A percentile compares a stretch with the other conserved stretches of the same genome.
Evolutionary conservation across 2,888 invertebrate species (phyloP).

Genomic region (Peribatodes rhomboidaria): DNA sequence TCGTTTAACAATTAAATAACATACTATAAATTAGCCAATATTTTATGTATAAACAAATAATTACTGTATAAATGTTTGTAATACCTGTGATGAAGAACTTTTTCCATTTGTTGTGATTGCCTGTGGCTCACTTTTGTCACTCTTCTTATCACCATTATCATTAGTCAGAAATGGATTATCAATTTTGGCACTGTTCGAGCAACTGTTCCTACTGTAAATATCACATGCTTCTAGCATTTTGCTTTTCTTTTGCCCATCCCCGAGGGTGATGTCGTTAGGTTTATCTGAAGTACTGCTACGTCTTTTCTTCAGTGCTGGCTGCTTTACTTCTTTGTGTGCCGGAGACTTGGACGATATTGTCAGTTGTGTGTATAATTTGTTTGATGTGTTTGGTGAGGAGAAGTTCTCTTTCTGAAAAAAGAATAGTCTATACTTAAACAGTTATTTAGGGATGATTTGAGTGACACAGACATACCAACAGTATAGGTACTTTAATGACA

Average conservation of each 20-base stretch:
- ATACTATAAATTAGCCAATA: no score
- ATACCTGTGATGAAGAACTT: conserved; percentile 67
- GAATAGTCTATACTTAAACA: neutral
- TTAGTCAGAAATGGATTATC: conserved; percentile 63
- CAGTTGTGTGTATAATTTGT: conserved; percentile 79
- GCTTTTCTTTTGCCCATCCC: conserved; percentile 72
- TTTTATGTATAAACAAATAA: no score
- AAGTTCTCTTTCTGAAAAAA: conserved; percentile 77
- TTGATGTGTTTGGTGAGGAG: conserved; percentile 73
- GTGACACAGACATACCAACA: neutral
- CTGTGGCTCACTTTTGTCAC: conserved; percentile 67
- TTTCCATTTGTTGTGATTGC: conserved; percentile 75
- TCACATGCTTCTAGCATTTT: conserved; percentile 76
- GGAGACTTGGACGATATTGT: conserved; percentile 79
- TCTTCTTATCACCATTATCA: conserved; percentile 78
- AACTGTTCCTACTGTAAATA: conserved; percentile 72
- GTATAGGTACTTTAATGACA: no score
- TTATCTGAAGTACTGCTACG: conserved; percentile 82
- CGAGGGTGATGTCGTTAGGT: conserved; percentile 72
- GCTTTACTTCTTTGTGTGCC: conserved; percentile 73
- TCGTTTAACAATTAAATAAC: no score
- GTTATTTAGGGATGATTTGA: neutral
- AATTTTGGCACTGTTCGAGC: conserved; percentile 64
- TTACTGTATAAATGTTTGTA: neutral
- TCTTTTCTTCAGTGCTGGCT: conserved; percentile 78